Base-by-base conservation (phyloP, 1,140 invertebrate genomes). In the Tetragonula clypearis region DNA sequence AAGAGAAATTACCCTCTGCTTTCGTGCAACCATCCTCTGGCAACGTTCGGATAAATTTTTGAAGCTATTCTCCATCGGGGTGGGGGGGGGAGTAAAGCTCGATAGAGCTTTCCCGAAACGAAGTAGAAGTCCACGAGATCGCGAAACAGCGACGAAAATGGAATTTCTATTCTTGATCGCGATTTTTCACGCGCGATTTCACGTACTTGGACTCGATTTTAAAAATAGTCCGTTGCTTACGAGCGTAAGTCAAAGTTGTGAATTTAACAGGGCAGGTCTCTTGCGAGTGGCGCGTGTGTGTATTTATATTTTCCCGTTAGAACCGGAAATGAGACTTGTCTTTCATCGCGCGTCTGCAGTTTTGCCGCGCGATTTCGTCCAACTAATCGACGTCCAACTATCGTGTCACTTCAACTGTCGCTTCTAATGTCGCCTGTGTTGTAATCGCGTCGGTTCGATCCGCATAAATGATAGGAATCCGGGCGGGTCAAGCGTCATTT, bases 381-480 rank as follows among this genome's bases (percentile, higher is more conserved):
- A 66, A 30, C 21, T 2, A 15, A 30, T 21, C 56, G 21, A 35
- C 30, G 23, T 30, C 30, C n/a, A n/a, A 58, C 23, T 30, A 30
- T 30, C 49, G 14, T 14, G 23, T 12, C 49, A n/a, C 4, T 49
- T 35, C 55, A 55, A 21, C 41, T 53, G n/a, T 65, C 53, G 41
- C 80, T 30, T 30, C 30, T 66, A 76, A 82, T 76, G 76, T 55
- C 19, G 60, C 3, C 26, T 23, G 49, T 41, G 49, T 41, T 41
- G 49, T n/a, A 68, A 55, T 26, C 26, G 60, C 30, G 12, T 14
- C 4, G 30, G 23, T 53, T 49, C 62, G 53, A 83, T 77, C 17
- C 73, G 73, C 30, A 68, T 58, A 69, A 83, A 83, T 49, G 73
- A 77, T 83, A 74, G 73, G 74, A 83, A 83, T 68, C 23, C 62